These are phyloP conservation scores for Hyppa rectilinea DNA, from an alignment of 2,888 invertebrate species.

Conservation along the genomic window DNA sequence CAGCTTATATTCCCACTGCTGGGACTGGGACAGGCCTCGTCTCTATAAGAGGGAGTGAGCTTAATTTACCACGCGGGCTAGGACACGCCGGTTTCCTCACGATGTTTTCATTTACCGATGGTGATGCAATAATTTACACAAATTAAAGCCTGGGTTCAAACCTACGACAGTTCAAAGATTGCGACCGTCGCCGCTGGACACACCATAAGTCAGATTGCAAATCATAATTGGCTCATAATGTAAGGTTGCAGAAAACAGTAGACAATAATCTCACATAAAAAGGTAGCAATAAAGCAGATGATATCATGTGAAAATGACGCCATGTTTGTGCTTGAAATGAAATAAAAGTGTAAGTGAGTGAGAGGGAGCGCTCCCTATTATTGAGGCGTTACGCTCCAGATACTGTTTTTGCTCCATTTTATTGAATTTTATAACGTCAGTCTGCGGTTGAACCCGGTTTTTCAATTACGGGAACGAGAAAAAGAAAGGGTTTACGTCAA, in stretches of 20 bases:
- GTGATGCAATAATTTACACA: too few relatives aligned
- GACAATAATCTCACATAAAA: constrained; percentile 3
- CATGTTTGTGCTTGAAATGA: constrained; percentile 41
- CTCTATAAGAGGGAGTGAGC: too few relatives aligned
- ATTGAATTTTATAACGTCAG: constrained; percentile 35
- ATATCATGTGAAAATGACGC: constrained; percentile 39
- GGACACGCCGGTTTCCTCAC: too few relatives aligned
- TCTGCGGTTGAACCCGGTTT: constrained; percentile 10
- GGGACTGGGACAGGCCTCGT: too few relatives aligned
- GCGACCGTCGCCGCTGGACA: too few relatives aligned
- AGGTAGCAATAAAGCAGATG: constrained; percentile 35
- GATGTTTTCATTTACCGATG: too few relatives aligned
- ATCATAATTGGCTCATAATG: constrained; percentile 40
- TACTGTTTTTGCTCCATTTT: constrained; percentile 10
- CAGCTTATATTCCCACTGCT: too few relatives aligned
- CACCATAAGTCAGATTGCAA: constrained; percentile 24
- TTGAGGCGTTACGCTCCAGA: constrained; percentile 50
- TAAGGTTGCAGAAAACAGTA: constrained; percentile 5
- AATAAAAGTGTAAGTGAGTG: constrained; percentile 56
- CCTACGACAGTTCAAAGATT: too few relatives aligned
- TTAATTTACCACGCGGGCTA: too few relatives aligned
- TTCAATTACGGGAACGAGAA: neutral
- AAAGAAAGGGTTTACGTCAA: neutral
- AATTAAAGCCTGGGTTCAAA: too few relatives aligned
- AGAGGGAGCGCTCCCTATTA: constrained; percentile 38